phyloP scores from a whole-genome alignment of 2,888 invertebrate species.

The Apodemia mormo region DNA sequence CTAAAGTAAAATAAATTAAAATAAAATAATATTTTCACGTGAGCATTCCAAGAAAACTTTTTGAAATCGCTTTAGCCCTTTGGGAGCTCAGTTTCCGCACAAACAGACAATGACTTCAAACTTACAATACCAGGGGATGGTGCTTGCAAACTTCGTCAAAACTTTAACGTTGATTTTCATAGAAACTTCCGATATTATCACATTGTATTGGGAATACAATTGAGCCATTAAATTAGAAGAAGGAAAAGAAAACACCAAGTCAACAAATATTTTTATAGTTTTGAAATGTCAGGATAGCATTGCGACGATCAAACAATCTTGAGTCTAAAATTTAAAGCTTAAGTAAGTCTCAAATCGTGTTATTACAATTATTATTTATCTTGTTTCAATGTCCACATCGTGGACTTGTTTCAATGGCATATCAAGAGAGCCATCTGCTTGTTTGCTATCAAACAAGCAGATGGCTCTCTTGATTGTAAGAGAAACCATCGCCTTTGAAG shows the following conservation, averaged over 20 bases:
- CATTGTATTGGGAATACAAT: background rate
- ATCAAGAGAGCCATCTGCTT: no score
- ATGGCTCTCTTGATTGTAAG: no score
- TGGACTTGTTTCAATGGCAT: no score
- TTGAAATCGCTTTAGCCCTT: background rate
- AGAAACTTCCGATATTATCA: background rate
- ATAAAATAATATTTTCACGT: no score
- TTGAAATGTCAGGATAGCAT: no score
- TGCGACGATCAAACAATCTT: background rate
- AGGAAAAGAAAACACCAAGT: background rate
- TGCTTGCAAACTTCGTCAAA: background rate
- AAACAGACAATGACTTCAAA: background rate
- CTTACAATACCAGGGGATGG: background rate
- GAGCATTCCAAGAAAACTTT: background rate
- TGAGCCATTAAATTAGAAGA: background rate
- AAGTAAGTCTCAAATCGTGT: no score
- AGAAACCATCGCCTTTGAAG: no score
- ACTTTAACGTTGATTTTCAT: slow-evolving; percentile 7
- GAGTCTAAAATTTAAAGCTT: background rate
- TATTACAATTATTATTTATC: no score
- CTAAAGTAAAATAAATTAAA: no score
- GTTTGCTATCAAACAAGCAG: no score
- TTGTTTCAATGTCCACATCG: no score
- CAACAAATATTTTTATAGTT: background rate
- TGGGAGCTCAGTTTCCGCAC: background rate